Evolutionary conservation across 2,113 vertebrate genomes (phyloP), one percentile per base, ranked within the genome.

Genomic region (Noturus placidus): DNA sequence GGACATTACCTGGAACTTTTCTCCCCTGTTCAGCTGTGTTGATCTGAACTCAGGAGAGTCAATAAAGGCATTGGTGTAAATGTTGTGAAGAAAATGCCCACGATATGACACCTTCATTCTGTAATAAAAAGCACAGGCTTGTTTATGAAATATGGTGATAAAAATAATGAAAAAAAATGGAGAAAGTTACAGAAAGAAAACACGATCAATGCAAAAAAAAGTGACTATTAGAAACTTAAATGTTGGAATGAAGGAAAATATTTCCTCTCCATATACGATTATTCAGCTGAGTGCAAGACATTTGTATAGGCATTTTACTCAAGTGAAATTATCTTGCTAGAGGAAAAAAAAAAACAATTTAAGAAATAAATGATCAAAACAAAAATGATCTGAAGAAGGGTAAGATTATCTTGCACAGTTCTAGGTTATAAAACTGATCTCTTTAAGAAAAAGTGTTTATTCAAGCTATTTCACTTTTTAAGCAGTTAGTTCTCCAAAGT

Each of bases 101-200:
- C 97, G 94, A 88, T 99, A 99, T 42, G 98, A 98, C 54, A 99
- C 98, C 95, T 97, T 99, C 98, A 99, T 97, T 95, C 98, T 99
- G 95, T 91, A 92, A 91, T 10, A 91, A 42, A 42, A 92, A 30
- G 81, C 42, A 4, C 4, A 27, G 35, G 42, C 9, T 27, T 70
- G 61, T 50, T 89, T 50, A 90, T 74, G 86, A 88, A 17, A 27
- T 59, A 25, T 13, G 83, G 14, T 19, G 19, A 67, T 6, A 33
- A 13, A 52, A 13, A 13, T 52, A 52, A 52, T 13, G 2, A 2
- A 13, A 54, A 54, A 14, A 54, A 54, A 54, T 54, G 0, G 52
- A 14, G 13, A 14, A 30, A 79, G 38, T 77, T 79, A 30, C 13
- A 86, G 42, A 79, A 61, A 79, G 33, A 35, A 27, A 56, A 76